phyloP scores from a whole-genome alignment of 2,113 vertebrate species.

The Petromus typicus region DNA sequence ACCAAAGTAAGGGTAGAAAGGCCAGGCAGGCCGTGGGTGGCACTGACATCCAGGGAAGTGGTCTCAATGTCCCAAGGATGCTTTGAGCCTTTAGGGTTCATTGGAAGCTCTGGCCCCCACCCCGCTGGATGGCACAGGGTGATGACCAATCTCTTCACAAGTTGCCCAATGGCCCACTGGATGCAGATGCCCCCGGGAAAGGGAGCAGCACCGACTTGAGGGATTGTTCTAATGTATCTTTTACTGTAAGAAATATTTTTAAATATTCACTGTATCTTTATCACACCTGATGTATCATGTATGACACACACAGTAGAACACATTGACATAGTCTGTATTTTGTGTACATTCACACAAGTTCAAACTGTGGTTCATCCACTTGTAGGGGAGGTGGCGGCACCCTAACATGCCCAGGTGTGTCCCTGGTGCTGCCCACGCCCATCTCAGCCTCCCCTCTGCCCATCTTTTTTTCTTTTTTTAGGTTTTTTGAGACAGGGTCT shows the following conservation, averaged over 20 bases:
- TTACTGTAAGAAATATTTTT: background rate
- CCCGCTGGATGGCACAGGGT: rapidly evolving
- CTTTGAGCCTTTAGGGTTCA: no score
- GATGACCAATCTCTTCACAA: no score
- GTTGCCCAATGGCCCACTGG: rapidly evolving
- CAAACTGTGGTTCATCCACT: background rate
- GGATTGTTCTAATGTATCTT: background rate
- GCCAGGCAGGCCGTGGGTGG: background rate
- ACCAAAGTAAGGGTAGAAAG: background rate
- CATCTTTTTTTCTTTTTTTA: no score
- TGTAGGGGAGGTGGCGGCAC: background rate
- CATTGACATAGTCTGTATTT: background rate
- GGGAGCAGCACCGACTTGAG: background rate
- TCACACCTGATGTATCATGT: background rate
- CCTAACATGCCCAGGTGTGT: background rate
- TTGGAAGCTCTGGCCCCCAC: background rate
- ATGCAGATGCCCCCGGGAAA: rapidly evolving
- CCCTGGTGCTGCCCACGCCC: background rate
- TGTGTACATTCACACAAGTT: background rate
- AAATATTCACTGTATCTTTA: background rate
- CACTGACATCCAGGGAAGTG: background rate
- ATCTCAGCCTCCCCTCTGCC: background rate
- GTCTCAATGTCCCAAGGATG: background rate
- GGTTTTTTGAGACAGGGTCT: no score
- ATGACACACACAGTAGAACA: background rate